phyloP scores from a whole-genome alignment of 2,888 invertebrate genomes.

The Heteromurus nitidus region DNA sequence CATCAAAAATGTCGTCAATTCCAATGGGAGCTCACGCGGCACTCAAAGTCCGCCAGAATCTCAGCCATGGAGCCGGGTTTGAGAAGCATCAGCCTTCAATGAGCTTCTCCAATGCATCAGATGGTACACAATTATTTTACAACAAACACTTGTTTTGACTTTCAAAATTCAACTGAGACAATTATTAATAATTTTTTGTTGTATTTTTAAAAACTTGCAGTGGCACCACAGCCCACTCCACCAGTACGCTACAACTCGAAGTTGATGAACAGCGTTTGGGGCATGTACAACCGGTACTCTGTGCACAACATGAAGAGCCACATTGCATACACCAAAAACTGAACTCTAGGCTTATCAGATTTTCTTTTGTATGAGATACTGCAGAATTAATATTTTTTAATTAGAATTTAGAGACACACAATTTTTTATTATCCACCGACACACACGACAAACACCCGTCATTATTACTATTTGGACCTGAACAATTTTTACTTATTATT shows the following conservation, averaged over 20 bases:
- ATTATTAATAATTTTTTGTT: not conserved
- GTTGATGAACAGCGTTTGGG: slow-evolving; percentile 94
- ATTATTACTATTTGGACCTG: slow-evolving; percentile 6
- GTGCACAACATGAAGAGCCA: slow-evolving; percentile 88
- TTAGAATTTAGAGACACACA: not conserved
- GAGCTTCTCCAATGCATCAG: slow-evolving; percentile 34
- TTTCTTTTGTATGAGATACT: slow-evolving; percentile 65
- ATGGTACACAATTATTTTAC: too few species aligned
- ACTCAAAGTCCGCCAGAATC: slow-evolving; percentile 81
- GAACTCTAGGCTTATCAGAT: slow-evolving; percentile 64
- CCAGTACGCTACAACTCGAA: slow-evolving; percentile 89
- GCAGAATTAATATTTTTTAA: slow-evolving; percentile 36
- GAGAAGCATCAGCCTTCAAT: slow-evolving; percentile 33
- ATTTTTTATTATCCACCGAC: not conserved
- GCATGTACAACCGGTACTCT: slow-evolving; percentile 91
- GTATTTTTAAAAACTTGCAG: slow-evolving; percentile 21
- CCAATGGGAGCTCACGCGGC: slow-evolving; percentile 86
- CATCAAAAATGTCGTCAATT: slow-evolving; percentile 81
- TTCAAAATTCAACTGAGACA: not conserved
- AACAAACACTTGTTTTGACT: not conserved
- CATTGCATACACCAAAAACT: slow-evolving; percentile 70
- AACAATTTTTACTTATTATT: not conserved
- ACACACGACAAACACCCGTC: not conserved
- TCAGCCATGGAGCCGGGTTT: slow-evolving; percentile 52
- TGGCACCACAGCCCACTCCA: slow-evolving; percentile 38